These are phyloP conservation scores for Octopus bimaculoides DNA, from an alignment of 1,140 invertebrate species.

Conservation along the genomic window DNA sequence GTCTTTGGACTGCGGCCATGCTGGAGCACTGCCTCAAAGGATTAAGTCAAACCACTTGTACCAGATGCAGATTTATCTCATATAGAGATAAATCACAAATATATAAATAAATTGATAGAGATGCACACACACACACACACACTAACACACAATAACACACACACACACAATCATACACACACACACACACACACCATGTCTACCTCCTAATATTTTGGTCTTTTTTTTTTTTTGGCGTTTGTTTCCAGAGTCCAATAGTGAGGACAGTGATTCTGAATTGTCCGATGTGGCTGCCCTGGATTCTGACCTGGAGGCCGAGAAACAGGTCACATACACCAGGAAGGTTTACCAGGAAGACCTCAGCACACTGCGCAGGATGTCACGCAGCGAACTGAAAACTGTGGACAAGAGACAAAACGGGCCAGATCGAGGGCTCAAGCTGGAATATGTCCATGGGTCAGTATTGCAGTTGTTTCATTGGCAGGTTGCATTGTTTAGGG, in stretches of 20 bases:
- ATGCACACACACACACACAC: no score
- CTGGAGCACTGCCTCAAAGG: no score
- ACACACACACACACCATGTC: no score
- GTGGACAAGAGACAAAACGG: conserved; percentile 50
- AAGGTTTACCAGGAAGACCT: conserved; percentile 52
- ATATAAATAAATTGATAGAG: no score
- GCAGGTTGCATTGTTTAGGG: no score
- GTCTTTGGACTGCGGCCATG: no score
- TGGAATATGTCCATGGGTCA: conserved; percentile 56
- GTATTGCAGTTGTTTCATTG: not conserved
- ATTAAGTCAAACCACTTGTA: no score
- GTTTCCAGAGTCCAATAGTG: conserved; percentile 56
- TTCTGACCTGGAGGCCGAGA: conserved; percentile 56
- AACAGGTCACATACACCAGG: conserved; percentile 52
- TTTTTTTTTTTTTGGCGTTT: conserved; percentile 32
- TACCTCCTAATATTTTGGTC: not conserved
- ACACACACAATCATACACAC: no score
- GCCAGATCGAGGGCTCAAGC: conserved; percentile 48
- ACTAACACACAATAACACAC: no score
- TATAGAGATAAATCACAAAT: no score
- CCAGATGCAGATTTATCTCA: no score
- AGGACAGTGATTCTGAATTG: conserved; percentile 55
- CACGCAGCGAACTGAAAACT: conserved; percentile 38
- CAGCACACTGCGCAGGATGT: conserved; percentile 40
- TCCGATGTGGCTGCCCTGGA: conserved; percentile 55